Evolutionary conservation across 2,797 vertebrate genomes (phyloP), one percentile per base, ranked within the genome.

Genomic region (Sebastes cheni): DNA sequence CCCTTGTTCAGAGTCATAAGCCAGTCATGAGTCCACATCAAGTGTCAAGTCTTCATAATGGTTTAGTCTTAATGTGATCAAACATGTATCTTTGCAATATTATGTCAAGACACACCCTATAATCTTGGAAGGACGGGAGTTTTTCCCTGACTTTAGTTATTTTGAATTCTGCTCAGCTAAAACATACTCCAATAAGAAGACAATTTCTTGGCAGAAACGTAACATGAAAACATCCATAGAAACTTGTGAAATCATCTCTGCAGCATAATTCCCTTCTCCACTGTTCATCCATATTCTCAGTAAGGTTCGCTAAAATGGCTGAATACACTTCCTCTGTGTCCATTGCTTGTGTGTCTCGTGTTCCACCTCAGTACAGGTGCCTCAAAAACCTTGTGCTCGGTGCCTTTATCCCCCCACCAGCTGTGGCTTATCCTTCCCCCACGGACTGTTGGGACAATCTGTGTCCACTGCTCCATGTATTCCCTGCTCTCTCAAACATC

Each of bases 401-500:
- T 54, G 32, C 25, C 36, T 67, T 46, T 30, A 77, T 67, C 36
- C 1, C 29, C 36, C 9, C 4, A 56, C 9, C 71, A 68, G 59
- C 42, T 83, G 65, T 42, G 58, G 25, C 72, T 72, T 74, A 36
- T 83, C 64, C 42, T 65, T 70, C 75, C 75, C 61, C 39, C 61
- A 42, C 3, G 13, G 66, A 62, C 23, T 74, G 46, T 66, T 69
- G 32, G 60, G 52, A 80, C 66, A 74, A 27, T 66, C 11, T 72
- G 25, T 58, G 32, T 52, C 67, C 75, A 79, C 34, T 23, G 30
- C 39, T 71, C 39, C 3, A 39, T 64, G 50, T 62, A 77, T 67
- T 32, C 64, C 65, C 27, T 25, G 27, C 59, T 70, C 39, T 72
- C 52, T 36, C 36, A 83, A 78, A 83, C 83, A 79, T 52, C 80